Evolutionary conservation across 2,113 vertebrate genomes (phyloP).

Genomic region (Axis porcinus): DNA sequence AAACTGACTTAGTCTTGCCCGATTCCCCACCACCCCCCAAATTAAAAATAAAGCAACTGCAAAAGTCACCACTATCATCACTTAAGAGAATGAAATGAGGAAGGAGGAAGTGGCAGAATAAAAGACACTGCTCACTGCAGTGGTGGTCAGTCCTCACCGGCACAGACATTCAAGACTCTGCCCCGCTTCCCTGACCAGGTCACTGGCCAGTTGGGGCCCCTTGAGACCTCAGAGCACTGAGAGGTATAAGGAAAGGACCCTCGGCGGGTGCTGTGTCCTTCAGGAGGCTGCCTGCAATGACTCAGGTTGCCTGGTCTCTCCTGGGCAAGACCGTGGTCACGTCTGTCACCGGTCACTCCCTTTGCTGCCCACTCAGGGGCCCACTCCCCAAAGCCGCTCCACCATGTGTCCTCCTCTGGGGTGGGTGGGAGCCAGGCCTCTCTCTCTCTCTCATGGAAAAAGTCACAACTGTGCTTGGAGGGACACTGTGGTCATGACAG

Average conservation of each 20-base stretch:
- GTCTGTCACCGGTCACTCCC: not conserved
- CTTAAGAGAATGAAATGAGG: not conserved
- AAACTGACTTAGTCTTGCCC: not conserved
- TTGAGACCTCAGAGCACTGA: no score
- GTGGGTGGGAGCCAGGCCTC: not conserved
- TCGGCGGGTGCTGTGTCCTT: not conserved
- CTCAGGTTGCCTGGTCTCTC: not conserved
- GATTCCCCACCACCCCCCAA: not conserved
- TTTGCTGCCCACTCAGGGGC: not conserved
- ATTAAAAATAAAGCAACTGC: not conserved
- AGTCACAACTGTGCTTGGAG: no score
- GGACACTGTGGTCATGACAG: not conserved
- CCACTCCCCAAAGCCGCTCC: not conserved
- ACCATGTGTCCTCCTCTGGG: rapidly evolving
- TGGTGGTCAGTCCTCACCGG: rapidly evolving
- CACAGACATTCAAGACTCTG: no score
- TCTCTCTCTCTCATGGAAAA: not conserved
- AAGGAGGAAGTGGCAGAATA: not conserved
- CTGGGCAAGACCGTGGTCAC: not conserved
- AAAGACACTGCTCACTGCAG: rapidly evolving
- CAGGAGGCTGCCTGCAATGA: not conserved
- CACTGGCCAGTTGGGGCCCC: not conserved
- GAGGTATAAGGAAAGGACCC: not conserved
- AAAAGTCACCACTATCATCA: not conserved
- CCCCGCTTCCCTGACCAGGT: not conserved